These are phyloP conservation scores for Drosophila setifemur DNA, from an alignment of 1,140 invertebrate species.

Conservation along the genomic window DNA sequence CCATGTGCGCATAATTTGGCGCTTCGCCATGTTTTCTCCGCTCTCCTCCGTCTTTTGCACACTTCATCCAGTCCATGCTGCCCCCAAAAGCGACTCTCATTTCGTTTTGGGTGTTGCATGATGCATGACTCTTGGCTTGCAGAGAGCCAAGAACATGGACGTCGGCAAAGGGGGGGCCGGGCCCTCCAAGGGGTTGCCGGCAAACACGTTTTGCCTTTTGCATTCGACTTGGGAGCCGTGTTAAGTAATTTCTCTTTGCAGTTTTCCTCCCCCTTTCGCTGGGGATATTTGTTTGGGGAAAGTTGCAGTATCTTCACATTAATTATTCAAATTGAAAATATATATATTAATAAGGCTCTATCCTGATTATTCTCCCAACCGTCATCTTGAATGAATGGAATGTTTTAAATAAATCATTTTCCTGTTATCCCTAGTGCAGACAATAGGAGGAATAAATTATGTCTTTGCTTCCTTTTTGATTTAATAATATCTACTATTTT, in stretches of 20 bases:
- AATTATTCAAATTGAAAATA: conserved; percentile 41
- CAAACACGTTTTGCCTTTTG: conserved; percentile 65
- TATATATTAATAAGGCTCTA: conserved; percentile 26
- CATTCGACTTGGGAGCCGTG: conserved; percentile 30
- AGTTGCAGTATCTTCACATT: background rate
- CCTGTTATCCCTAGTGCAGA: no score
- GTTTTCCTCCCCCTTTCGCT: conserved; percentile 6
- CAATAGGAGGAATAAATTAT: background rate
- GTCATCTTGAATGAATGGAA: background rate
- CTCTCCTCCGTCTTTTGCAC: conserved; percentile 12
- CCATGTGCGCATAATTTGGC: conserved; percentile 78
- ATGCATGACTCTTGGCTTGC: conserved; percentile 53
- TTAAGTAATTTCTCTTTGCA: conserved; percentile 43
- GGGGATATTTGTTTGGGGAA: conserved; percentile 2
- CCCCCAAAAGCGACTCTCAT: conserved; percentile 33
- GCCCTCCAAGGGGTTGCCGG: conserved; percentile 34
- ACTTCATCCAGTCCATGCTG: background rate
- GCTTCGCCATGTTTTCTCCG: conserved; percentile 76
- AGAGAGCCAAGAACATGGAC: conserved; percentile 2
- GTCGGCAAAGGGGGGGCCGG: conserved; percentile 1
- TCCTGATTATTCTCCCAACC: conserved; percentile 1
- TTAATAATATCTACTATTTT: no score
- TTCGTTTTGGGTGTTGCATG: conserved; percentile 64
- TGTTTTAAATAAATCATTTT: no score
- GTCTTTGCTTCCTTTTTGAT: no score